phyloP scores from a whole-genome alignment of 2,113 vertebrate species.

The Meriones unguiculatus region DNA sequence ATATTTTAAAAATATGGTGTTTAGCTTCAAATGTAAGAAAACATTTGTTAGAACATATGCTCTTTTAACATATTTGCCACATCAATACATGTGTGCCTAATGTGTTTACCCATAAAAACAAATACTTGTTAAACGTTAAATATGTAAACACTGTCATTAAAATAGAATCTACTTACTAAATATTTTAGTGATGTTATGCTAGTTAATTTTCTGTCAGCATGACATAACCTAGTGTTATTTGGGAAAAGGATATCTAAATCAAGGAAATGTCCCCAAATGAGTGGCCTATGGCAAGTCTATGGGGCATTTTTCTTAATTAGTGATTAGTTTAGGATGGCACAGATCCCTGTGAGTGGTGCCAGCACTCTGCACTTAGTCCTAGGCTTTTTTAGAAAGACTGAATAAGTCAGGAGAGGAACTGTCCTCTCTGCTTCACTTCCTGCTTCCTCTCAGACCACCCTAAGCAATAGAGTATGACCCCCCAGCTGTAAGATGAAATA shows the following conservation, averaged over 20 bases:
- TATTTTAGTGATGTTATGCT: neutral
- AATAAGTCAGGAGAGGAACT: neutral
- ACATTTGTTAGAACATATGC: neutral
- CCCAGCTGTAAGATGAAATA: neutral
- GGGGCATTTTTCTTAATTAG: neutral
- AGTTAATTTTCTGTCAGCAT: neutral
- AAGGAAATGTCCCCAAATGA: neutral
- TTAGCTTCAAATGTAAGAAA: neutral
- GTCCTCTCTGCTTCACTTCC: neutral
- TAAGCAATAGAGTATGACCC: neutral
- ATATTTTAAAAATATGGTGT: neutral
- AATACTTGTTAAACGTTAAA: neutral
- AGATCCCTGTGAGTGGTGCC: accelerated
- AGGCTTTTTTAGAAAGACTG: neutral
- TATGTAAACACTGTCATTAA: neutral
- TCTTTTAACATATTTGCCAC: neutral
- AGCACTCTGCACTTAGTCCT: neutral
- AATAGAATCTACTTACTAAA: neutral
- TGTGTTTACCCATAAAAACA: neutral
- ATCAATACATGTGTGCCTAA: neutral
- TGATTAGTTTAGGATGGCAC: neutral
- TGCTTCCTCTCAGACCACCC: neutral
- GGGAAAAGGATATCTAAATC: neutral
- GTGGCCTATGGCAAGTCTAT: neutral
- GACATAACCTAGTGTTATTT: neutral